Evolutionary conservation across 1,140 invertebrate species (phyloP).

Genomic region (Metaphire vulgaris): DNA sequence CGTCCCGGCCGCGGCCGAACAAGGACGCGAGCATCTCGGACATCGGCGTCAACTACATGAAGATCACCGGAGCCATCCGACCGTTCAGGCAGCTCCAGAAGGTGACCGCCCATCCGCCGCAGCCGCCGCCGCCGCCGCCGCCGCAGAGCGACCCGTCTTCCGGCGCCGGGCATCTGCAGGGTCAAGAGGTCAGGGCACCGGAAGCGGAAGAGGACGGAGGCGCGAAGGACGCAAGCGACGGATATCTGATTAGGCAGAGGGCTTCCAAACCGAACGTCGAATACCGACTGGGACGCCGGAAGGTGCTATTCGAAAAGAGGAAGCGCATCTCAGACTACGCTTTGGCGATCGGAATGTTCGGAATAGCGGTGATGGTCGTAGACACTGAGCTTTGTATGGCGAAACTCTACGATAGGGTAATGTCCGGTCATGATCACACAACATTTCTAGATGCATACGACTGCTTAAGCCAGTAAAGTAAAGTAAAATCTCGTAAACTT

Average conservation of each 20-base stretch:
- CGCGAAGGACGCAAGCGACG: not conserved
- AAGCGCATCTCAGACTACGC: conserved; percentile 97
- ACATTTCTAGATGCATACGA: no score
- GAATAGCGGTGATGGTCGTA: conserved; percentile 93
- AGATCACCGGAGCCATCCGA: conserved; percentile 91
- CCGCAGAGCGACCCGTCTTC: no score
- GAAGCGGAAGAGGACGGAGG: conserved; percentile 39
- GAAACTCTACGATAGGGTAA: conserved; percentile 86
- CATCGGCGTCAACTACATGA: conserved; percentile 90
- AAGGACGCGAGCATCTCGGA: conserved; percentile 54
- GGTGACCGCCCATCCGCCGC: conserved; percentile 70
- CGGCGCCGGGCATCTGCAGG: conserved; percentile 23
- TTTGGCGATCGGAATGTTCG: conserved; percentile 96
- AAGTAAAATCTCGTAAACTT: no score
- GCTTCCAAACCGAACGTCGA: conserved; percentile 82
- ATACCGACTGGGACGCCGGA: conserved; percentile 87
- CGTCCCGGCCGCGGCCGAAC: conserved; percentile 6
- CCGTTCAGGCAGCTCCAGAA: conserved; percentile 96
- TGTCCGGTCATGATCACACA: no score
- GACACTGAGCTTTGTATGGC: conserved; percentile 95
- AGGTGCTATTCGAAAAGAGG: conserved; percentile 93
- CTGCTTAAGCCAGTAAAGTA: no score
- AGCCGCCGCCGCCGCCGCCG: not conserved
- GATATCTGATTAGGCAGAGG: conserved; percentile 21
- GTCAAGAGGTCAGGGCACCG: conserved; percentile 25